These are phyloP conservation scores for Ceratosolen fusciceps DNA, from an alignment of 1,140 invertebrate genomes.

Conservation along the genomic window DNA sequence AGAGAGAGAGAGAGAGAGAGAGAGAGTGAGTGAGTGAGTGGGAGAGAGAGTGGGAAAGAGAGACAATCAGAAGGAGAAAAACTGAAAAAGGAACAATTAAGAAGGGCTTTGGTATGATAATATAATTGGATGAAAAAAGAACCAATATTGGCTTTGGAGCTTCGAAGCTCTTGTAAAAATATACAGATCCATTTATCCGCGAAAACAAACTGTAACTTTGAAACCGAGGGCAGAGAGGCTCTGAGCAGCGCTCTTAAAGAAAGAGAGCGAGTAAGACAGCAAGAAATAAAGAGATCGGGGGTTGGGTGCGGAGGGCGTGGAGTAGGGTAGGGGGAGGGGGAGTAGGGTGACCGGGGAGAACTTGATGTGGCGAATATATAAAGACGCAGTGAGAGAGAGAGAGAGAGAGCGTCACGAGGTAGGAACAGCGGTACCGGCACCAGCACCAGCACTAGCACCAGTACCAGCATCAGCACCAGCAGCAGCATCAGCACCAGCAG, in stretches of 20 bases:
- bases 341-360: constrained; percentile 41
- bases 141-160: constrained; percentile 34
- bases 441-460: no score
- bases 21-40: no score
- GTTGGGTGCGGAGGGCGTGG: constrained; percentile 21
- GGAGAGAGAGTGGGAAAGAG: no score
- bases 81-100: constrained; percentile 9
- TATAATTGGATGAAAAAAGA: constrained; percentile 38
- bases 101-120: constrained; percentile 31
- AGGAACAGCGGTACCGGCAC: no score
- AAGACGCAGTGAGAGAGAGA: constrained; percentile 49
- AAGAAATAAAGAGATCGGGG: constrained; percentile 48
- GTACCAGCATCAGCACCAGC: no score
- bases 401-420: no score
- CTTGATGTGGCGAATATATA: constrained; percentile 42
- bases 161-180: constrained; percentile 40
- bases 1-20: no score
- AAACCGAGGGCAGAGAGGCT: constrained; percentile 3
- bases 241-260: constrained; percentile 48
- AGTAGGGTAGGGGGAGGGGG: constrained; percentile 38
- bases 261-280: constrained; percentile 48
- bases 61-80: constrained; percentile 11
- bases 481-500: no score
- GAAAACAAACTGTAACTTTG: constrained; percentile 46
- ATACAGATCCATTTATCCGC: constrained; percentile 44